Evolutionary conservation across 1,140 invertebrate genomes (phyloP).

Genomic region (Drosophila yakuba): DNA sequence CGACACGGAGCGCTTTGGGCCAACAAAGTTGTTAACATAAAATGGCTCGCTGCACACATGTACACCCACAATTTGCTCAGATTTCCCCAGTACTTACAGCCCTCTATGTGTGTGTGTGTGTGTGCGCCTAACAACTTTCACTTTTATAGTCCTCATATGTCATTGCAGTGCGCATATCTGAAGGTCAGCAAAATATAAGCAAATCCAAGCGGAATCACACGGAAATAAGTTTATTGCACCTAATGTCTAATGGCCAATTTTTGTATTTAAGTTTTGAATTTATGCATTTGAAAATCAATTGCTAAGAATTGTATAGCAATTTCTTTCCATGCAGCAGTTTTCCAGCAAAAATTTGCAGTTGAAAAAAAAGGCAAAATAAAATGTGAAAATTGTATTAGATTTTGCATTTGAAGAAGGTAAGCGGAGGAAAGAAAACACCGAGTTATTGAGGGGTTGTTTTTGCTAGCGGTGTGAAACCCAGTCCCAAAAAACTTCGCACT

Average conservation of each 20-base stretch:
- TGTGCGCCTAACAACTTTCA: slow-evolving; percentile 24
- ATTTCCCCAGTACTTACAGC: slow-evolving; percentile 10
- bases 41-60: slow-evolving; percentile 50
- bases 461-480: slow-evolving; percentile 1
- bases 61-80: slow-evolving; percentile 16
- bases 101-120: not conserved
- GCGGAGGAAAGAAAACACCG: not conserved
- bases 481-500: not conserved
- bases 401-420: slow-evolving; percentile 47
- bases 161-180: slow-evolving; percentile 28
- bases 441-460: slow-evolving; percentile 14
- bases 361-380: slow-evolving; percentile 44
- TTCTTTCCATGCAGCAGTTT: slow-evolving; percentile 24
- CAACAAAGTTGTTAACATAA: slow-evolving; percentile 66
- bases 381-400: slow-evolving; percentile 50
- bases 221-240: no score
- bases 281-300: no score
- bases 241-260: no score
- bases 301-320: not conserved
- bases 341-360: slow-evolving; percentile 14
- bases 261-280: no score
- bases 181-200: slow-evolving; percentile 8
- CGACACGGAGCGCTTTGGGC: slow-evolving; percentile 53
- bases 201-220: not conserved
- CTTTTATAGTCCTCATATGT: slow-evolving; percentile 45